Evolutionary conservation across 2,888 invertebrate species (phyloP), one percentile per base, ranked within the genome.

Genomic region (Cheiracanthium punctorium): DNA sequence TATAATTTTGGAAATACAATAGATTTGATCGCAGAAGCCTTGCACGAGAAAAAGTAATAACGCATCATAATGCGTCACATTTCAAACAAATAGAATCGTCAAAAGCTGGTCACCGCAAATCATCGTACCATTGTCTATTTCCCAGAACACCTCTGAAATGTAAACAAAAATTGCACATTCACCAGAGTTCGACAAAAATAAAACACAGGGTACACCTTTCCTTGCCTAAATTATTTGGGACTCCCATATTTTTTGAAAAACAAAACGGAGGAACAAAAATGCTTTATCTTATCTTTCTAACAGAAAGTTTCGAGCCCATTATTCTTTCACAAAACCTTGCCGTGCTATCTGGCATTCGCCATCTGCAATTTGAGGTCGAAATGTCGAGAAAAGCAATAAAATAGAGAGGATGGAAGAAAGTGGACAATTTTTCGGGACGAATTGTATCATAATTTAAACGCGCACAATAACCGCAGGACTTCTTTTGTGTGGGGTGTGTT

Each of bases 281-380:
- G 29, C 70, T 73, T 67, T 85, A 85, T 85, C 84, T 85, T 85
- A 85, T 85, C 84, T 85, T 30, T 70, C 67, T 79, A 85, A 80
- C 84, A 79, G 84, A 70, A 58, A 77, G 58, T 79, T 79, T 74
- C 73, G 41, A 52, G 30, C 29, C 58, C 79, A 79, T 85, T 77
- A 72, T 84, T 79, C 79, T 85, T 85, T 48, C 64, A 24, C 70
- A 74, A 79, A 74, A 79, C 58, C 43, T 69, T 17, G 43, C 20
- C 65, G 30, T 48, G 58, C 71, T 82, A 76, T 82, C 82, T 76
- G 17, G 43, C 64, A 41, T 64, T 32, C 14, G 52, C 64, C 76
- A 65, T 58, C 79, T 79, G 79, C 72, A 85, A 79, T 48, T 73
- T 76, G 52, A 73, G 20, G n/a, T 17, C 70, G 37, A 41, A 70